phyloP scores from a whole-genome alignment of 2,888 invertebrate species.

The Beris morrisii region DNA sequence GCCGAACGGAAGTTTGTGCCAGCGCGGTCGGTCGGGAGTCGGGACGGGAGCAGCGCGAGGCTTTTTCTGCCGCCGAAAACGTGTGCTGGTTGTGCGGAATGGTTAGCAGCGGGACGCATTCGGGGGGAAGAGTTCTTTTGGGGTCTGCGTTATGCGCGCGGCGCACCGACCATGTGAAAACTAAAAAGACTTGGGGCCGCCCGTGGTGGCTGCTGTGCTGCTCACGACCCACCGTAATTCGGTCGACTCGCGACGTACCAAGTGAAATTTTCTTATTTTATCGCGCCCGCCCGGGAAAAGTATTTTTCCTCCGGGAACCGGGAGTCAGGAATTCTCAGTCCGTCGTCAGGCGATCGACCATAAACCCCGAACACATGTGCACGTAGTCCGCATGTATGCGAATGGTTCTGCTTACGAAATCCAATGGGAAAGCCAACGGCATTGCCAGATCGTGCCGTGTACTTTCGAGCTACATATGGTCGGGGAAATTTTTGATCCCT shows the following conservation, averaged over 20 bases:
- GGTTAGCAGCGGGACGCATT: background rate
- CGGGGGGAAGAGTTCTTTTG: background rate
- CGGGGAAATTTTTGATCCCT: constrained; percentile 17
- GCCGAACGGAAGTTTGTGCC: background rate
- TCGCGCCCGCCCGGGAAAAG: background rate
- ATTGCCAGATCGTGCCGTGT: background rate
- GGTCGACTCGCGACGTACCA: background rate
- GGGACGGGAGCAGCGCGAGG: background rate
- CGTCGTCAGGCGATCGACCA: constrained; percentile 38
- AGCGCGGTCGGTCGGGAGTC: background rate
- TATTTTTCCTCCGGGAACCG: background rate
- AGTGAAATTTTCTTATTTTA: background rate
- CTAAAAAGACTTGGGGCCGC: too few relatives aligned
- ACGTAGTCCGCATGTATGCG: constrained; percentile 20
- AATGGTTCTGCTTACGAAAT: background rate
- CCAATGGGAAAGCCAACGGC: background rate
- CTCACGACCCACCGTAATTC: too few relatives aligned
- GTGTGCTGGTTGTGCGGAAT: background rate
- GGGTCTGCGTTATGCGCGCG: background rate
- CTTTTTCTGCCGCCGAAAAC: background rate
- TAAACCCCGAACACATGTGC: constrained; percentile 34
- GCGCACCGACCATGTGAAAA: background rate
- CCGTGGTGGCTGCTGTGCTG: too few relatives aligned
- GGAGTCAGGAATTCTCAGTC: constrained; percentile 4
- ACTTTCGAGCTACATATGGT: background rate